phyloP scores from a whole-genome alignment of 2,113 vertebrate genomes.

The Eonycteris spelaea region DNA sequence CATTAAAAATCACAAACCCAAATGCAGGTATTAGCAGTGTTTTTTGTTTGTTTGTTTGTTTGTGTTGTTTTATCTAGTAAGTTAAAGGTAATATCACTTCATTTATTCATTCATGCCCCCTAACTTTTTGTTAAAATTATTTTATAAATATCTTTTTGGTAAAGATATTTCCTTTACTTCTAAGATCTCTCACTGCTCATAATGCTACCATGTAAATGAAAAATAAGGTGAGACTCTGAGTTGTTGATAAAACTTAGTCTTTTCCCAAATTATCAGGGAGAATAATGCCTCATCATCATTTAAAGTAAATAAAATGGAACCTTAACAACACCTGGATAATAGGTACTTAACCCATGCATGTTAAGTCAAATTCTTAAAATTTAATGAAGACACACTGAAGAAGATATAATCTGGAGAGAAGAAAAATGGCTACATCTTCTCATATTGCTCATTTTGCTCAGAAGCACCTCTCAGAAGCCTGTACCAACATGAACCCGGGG shows the following conservation, averaged over 20 bases:
- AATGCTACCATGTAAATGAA: background rate
- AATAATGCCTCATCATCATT: background rate
- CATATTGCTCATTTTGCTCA: background rate
- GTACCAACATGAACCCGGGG: rapidly evolving
- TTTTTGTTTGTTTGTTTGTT: too few relatives aligned
- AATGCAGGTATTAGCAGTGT: background rate
- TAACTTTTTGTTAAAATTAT: background rate
- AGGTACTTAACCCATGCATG: background rate
- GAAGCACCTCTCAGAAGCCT: background rate
- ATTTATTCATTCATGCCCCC: background rate
- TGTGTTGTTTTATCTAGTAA: background rate
- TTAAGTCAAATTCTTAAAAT: background rate
- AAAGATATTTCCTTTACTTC: constrained; percentile 32
- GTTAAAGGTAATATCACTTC: background rate
- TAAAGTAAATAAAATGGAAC: background rate
- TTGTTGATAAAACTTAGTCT: background rate
- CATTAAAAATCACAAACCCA: background rate
- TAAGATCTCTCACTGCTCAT: background rate
- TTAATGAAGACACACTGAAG: background rate
- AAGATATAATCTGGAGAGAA: background rate
- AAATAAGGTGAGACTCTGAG: background rate
- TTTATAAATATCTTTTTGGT: background rate
- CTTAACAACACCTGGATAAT: background rate
- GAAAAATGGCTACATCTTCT: background rate
- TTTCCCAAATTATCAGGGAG: background rate